phyloP scores from a whole-genome alignment of 2,888 invertebrate genomes.

The Nomada ruficornis region DNA sequence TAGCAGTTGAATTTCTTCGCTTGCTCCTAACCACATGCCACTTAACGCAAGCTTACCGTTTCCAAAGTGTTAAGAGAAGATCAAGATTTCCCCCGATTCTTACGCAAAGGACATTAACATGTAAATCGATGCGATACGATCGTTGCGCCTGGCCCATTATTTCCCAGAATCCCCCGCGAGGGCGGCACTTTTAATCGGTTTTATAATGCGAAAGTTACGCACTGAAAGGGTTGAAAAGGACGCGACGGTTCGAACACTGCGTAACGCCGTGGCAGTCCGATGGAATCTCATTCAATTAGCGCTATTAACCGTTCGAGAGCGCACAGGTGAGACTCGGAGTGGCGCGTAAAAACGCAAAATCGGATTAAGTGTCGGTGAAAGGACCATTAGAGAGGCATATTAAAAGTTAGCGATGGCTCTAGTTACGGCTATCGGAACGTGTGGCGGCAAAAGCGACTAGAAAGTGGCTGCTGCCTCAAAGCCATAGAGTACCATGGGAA shows the following conservation, averaged over 20 bases:
- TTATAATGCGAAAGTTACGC: constrained; percentile 37
- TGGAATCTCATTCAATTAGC: constrained; percentile 70
- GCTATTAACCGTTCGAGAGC: constrained; percentile 67
- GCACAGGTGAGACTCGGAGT: constrained; percentile 33
- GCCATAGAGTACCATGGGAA: background rate
- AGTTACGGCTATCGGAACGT: constrained; percentile 47
- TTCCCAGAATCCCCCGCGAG: constrained; percentile 27
- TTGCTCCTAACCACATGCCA: no score
- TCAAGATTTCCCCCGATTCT: background rate
- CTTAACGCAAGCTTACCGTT: background rate
- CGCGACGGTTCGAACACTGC: constrained; percentile 28
- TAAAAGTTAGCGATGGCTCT: constrained; percentile 70
- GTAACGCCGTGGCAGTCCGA: constrained; percentile 16
- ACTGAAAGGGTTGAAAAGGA: constrained; percentile 18
- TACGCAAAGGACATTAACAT: background rate
- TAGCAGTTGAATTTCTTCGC: no score
- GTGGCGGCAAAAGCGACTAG: constrained; percentile 14
- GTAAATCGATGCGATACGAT: background rate
- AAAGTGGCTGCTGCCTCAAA: constrained; percentile 26
- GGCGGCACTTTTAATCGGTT: constrained; percentile 64
- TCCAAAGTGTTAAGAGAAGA: background rate
- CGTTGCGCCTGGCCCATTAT: constrained; percentile 40
- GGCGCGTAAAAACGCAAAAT: constrained; percentile 69
- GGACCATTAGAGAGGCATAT: constrained; percentile 70
- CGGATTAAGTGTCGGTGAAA: constrained; percentile 71